Base-by-base conservation (phyloP, 2,113 vertebrate species). In the Arenaria interpres region DNA sequence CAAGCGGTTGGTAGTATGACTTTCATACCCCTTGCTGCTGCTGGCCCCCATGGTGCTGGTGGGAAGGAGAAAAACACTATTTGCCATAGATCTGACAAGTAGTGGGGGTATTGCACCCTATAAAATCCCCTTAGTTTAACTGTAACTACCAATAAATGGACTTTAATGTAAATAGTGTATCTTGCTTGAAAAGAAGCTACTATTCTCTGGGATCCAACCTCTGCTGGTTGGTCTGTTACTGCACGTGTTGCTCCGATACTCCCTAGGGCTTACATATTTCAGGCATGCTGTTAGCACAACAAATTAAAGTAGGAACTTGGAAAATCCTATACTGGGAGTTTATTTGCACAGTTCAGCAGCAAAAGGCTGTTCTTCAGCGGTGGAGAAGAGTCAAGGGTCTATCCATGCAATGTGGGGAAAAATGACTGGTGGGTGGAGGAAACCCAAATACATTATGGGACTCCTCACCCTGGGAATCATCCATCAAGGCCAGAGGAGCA, bases 331-430 rank as follows among this genome's bases (percentile, higher is more conserved):
- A 19, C 21, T 76, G 57, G n/a, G 57, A 66, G 19, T 35, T 87
- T 81, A 33, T 60, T 89, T 72, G 64, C 33, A 24, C 2, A 3
- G 20, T 46, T 39, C 4, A 72, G 51, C 35, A 75, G 48, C 33
- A 56, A 14, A 74, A 75, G 5, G 4, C 10, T 67, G 21, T 57
- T 79, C 15, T 71, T 89, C 0, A 1, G 24, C 37, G 10, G 5
- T 1, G 0, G 56, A 64, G 81, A 54, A 62, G 6, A 71, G 28
- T 37, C 37, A 45, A 41, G 41, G 13, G 37, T 48, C 76, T 24
- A 5, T 56, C 32, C 0, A 0, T 68, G 62, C 71, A 54, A 10
- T 1, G 12, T 25, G 12, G 43, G 17, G 59, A 43, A 59, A 59
- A 37, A 39, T 3, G 21, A 25, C 20, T 68, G 48, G 28, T 51